These are phyloP conservation scores for Artibeus jamaicensis DNA, from an alignment of 2,797 vertebrate genomes.

Conservation along the genomic window DNA sequence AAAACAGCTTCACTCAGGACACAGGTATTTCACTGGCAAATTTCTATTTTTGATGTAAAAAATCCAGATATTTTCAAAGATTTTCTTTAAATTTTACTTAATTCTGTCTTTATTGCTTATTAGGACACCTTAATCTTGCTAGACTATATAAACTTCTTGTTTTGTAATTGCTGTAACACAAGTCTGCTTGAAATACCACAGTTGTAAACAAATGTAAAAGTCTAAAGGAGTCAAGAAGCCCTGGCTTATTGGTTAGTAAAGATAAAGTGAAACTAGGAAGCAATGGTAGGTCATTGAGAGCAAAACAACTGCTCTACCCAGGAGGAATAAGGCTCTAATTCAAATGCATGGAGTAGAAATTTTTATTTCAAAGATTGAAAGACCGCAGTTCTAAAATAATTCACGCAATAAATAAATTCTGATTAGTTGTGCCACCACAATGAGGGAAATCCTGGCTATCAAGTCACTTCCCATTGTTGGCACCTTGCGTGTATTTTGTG, in stretches of 20 bases:
- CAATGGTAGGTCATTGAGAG: not conserved
- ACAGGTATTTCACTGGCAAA: not conserved
- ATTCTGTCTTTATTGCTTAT: not conserved
- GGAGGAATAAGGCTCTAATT: slow-evolving; percentile 1
- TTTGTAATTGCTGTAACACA: not conserved
- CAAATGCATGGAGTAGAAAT: not conserved
- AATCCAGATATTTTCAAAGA: not conserved
- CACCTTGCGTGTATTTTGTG: not conserved
- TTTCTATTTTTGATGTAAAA: not conserved
- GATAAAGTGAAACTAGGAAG: slow-evolving; percentile 7
- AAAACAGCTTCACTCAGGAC: not conserved
- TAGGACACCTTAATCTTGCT: not conserved
- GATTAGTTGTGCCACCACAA: slow-evolving; percentile 13
- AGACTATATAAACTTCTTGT: not conserved
- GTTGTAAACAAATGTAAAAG: not conserved
- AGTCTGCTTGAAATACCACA: not conserved
- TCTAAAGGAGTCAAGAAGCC: not conserved
- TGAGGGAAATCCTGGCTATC: not conserved
- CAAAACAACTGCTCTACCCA: slow-evolving; percentile 26
- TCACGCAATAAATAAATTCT: not conserved
- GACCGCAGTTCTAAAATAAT: slow-evolving; percentile 32
- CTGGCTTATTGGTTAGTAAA: not conserved
- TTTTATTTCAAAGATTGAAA: slow-evolving; percentile 62
- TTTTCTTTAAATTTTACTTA: not conserved
- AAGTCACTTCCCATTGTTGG: not conserved